phyloP scores from a whole-genome alignment of 2,113 vertebrate genomes.

The Theristicus caerulescens region DNA sequence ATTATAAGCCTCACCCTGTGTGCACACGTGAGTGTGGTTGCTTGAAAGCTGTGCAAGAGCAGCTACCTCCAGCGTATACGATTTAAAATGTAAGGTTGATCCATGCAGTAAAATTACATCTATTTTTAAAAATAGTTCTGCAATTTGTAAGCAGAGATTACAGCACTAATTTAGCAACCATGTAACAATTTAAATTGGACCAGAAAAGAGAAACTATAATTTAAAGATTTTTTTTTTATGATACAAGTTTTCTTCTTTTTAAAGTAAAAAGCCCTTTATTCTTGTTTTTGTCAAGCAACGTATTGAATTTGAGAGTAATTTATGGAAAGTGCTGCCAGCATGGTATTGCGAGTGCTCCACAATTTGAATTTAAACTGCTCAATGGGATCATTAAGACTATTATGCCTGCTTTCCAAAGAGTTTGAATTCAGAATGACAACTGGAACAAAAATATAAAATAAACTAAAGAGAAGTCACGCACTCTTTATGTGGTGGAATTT shows the following conservation, averaged over 20 bases:
- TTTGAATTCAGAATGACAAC: slow-evolving; percentile 76
- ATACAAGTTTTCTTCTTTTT: slow-evolving; percentile 47
- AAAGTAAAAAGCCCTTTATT: slow-evolving; percentile 62
- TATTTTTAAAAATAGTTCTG: slow-evolving; percentile 65
- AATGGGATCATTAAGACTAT: slow-evolving; percentile 83
- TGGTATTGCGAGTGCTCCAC: slow-evolving; percentile 75
- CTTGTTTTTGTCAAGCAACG: slow-evolving; percentile 60
- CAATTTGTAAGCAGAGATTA: slow-evolving; percentile 67
- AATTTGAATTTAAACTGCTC: slow-evolving; percentile 84
- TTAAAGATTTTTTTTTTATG: slow-evolving; percentile 64
- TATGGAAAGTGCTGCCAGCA: slow-evolving; percentile 77
- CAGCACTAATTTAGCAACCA: slow-evolving; percentile 65
- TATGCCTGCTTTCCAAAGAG: slow-evolving; percentile 79
- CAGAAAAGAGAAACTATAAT: slow-evolving; percentile 73
- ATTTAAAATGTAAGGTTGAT: slow-evolving; percentile 30
- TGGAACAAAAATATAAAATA: slow-evolving; percentile 70
- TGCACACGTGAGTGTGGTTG: not conserved
- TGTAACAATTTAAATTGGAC: slow-evolving; percentile 70
- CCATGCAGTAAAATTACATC: slow-evolving; percentile 24
- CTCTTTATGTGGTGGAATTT: slow-evolving; percentile 67
- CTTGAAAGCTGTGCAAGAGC: not conserved
- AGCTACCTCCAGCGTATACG: not conserved
- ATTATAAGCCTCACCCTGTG: not conserved
- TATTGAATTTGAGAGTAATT: slow-evolving; percentile 81
- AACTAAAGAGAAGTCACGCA: slow-evolving; percentile 51